phyloP scores from a whole-genome alignment of 2,888 invertebrate genomes.

The Sinhomidia bicolor region DNA sequence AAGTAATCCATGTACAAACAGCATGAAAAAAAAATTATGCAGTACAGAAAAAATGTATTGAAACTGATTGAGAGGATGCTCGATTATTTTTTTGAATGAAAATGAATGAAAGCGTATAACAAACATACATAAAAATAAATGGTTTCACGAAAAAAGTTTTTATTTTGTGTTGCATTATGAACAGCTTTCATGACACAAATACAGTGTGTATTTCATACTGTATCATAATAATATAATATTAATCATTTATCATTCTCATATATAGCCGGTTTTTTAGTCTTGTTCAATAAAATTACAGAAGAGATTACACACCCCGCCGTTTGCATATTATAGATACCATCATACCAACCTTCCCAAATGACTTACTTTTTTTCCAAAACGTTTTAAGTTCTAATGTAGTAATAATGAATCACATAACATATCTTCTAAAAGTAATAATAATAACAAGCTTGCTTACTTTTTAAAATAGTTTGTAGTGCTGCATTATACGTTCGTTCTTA shows the following conservation, averaged over 20 bases:
- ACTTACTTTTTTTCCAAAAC: neutral
- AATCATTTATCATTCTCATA: no score
- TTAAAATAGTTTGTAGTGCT: neutral
- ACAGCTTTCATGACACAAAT: slow-evolving; percentile 32
- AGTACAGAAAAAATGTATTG: no score
- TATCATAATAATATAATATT: neutral
- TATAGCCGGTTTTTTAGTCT: slow-evolving; percentile 9
- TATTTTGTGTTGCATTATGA: slow-evolving; percentile 38
- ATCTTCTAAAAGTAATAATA: slow-evolving; percentile 25
- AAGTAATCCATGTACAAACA: no score
- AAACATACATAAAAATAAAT: neutral
- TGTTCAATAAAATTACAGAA: neutral
- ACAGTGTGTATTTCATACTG: slow-evolving; percentile 28
- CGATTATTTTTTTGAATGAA: no score
- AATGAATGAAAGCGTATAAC: no score
- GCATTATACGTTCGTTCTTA: no score
- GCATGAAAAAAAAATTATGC: no score
- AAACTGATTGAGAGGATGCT: no score
- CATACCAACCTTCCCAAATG: neutral
- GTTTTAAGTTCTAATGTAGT: neutral
- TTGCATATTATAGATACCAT: no score
- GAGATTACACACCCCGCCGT: slow-evolving; percentile 18
- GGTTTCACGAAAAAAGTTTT: slow-evolving; percentile 8
- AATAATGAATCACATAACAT: slow-evolving; percentile 46
- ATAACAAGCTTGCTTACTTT: neutral